These are phyloP conservation scores for Cylloceria caligata DNA, from an alignment of 2,888 invertebrate species.

Conservation along the genomic window DNA sequence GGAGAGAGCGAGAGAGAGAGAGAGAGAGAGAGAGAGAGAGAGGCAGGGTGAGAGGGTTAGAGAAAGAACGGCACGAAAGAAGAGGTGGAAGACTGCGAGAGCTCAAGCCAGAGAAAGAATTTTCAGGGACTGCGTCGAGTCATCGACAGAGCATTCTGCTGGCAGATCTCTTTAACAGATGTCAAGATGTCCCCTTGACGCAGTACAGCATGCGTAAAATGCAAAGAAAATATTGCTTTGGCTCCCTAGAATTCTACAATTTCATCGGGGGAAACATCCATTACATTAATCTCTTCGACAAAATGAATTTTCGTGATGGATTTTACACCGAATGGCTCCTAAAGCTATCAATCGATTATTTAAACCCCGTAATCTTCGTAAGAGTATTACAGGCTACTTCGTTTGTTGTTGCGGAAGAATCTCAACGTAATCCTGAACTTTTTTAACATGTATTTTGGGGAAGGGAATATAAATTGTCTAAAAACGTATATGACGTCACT, in stretches of 20 bases:
- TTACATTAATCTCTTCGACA: conserved; percentile 45
- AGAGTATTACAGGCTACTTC: conserved; percentile 1
- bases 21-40: too few relatives aligned
- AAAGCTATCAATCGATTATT: conserved; percentile 42
- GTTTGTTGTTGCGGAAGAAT: conserved; percentile 7
- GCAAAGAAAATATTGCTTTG: not conserved
- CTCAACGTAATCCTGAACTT: not conserved
- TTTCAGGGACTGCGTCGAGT: conserved; percentile 35
- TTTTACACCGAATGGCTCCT: conserved; percentile 6
- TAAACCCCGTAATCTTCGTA: conserved; percentile 34
- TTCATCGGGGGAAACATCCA: conserved; percentile 12
- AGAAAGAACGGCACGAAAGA: not conserved
- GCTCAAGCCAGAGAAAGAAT: conserved; percentile 41
- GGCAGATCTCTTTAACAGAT: conserved; percentile 46
- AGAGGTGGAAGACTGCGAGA: conserved; percentile 5
- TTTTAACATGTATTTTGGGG: not conserved
- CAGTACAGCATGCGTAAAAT: conserved; percentile 18
- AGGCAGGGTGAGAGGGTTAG: too few relatives aligned
- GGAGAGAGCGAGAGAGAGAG: conserved; percentile 5
- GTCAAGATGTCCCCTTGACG: conserved; percentile 1
- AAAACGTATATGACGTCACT: not conserved
- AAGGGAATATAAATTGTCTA: not conserved
- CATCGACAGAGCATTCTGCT: conserved; percentile 22
- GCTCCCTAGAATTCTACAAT: not conserved
- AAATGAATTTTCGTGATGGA: conserved; percentile 34